Evolutionary conservation across 2,888 invertebrate species (phyloP).

Genomic region (Thecophora atra): DNA sequence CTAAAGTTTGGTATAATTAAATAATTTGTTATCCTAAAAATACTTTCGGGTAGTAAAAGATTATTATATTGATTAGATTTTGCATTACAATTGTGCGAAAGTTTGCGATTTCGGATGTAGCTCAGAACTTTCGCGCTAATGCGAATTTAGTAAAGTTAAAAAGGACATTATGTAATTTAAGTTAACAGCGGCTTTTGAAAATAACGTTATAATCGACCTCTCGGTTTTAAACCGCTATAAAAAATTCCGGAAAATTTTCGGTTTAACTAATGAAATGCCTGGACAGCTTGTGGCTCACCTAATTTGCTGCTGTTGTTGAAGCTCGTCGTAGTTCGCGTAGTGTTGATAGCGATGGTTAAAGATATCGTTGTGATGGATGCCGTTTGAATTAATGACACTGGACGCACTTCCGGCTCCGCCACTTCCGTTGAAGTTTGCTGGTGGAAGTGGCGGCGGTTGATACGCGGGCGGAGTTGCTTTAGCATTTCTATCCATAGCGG

Average conservation of each 20-base stretch:
- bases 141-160: too few relatives aligned
- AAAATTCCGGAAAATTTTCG: not conserved
- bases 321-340: slow-evolving; percentile 86
- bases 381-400: slow-evolving; percentile 43
- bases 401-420: slow-evolving; percentile 42
- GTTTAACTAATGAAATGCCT: not conserved
- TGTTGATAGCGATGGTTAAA: slow-evolving; percentile 70
- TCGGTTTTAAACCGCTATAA: too few relatives aligned
- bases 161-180: too few relatives aligned
- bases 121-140: too few relatives aligned
- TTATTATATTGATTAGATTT: too few relatives aligned
- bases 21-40: too few relatives aligned
- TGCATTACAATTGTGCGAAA: too few relatives aligned
- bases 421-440: slow-evolving; percentile 52
- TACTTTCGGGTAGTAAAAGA: too few relatives aligned
- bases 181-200: too few relatives aligned
- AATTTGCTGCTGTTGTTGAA: slow-evolving; percentile 83
- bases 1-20: too few relatives aligned
- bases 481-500: slow-evolving; percentile 58
- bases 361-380: slow-evolving; percentile 64
- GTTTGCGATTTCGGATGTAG: too few relatives aligned
- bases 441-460: slow-evolving; percentile 64
- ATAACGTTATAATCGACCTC: too few relatives aligned
- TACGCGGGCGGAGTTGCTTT: slow-evolving; percentile 64
- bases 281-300: slow-evolving; percentile 70